phyloP scores from a whole-genome alignment of 2,888 invertebrate species.

The Diaperis boleti region DNA sequence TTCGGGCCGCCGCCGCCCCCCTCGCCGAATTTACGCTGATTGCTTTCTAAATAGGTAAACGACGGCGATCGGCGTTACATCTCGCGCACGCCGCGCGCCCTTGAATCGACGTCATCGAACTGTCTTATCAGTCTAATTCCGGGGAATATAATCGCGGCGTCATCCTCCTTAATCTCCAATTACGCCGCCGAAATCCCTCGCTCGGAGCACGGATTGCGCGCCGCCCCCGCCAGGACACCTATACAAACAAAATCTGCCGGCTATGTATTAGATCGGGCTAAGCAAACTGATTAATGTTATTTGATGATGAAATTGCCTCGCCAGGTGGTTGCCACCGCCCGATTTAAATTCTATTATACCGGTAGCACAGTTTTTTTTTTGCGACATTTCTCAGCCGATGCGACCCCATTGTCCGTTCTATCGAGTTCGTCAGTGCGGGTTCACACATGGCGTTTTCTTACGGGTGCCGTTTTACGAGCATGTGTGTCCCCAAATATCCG shows the following conservation, averaged over 20 bases:
- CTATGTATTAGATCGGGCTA: conserved; percentile 56
- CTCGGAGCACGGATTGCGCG: conserved; percentile 19
- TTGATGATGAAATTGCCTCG: conserved; percentile 59
- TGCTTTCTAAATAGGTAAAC: conserved; percentile 17
- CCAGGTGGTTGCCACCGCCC: conserved; percentile 35
- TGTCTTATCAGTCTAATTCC: conserved; percentile 40
- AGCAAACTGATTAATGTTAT: conserved; percentile 60
- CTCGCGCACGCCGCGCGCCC: too few species aligned
- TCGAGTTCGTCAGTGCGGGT: neutral
- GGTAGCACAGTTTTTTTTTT: conserved; percentile 30
- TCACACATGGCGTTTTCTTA: too few species aligned
- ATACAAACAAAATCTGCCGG: conserved; percentile 45
- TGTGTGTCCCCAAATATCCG: too few species aligned
- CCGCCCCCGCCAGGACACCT: conserved; percentile 31
- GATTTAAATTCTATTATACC: conserved; percentile 42
- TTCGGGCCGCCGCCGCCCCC: neutral
- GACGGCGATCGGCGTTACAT: too few species aligned
- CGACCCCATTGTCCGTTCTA: conserved; percentile 52
- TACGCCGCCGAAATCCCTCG: conserved; percentile 56
- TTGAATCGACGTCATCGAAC: conserved; percentile 1
- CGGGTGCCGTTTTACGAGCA: too few species aligned
- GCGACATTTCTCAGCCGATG: conserved; percentile 49
- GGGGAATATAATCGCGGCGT: conserved; percentile 56
- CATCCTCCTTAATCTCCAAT: conserved; percentile 58
- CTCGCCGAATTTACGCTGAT: conserved; percentile 28